Evolutionary conservation across 2,113 vertebrate species (phyloP).

Genomic region (Bagarius yarrelli): DNA sequence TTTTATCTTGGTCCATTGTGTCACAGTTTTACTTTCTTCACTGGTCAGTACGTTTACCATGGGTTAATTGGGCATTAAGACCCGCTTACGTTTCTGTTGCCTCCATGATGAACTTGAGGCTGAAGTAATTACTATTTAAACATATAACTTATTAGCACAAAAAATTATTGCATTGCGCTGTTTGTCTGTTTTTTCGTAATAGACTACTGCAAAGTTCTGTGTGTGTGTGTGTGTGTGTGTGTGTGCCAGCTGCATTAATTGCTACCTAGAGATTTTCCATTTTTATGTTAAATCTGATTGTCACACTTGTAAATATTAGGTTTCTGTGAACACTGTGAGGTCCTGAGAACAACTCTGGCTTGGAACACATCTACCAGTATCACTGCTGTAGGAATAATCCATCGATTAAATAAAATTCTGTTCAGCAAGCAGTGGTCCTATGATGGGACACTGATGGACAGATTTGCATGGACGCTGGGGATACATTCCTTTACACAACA

Average conservation of each 20-base stretch:
- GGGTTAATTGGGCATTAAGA: too few species aligned
- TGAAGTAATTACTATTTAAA: neutral
- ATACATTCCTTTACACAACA: neutral
- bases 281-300: constrained; percentile 20
- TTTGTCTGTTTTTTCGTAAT: neutral
- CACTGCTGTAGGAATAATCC: neutral
- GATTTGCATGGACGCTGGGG: neutral
- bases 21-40: too few species aligned
- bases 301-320: constrained; percentile 19
- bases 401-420: neutral
- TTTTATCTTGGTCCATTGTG: too few species aligned
- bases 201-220: neutral
- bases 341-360: constrained; percentile 8
- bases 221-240: neutral
- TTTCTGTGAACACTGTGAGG: constrained; percentile 19
- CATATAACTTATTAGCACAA: too few species aligned
- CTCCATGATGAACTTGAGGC: neutral
- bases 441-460: neutral
- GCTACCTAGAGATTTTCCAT: constrained; percentile 17
- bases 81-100: neutral
- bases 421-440: neutral
- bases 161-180: too few species aligned
- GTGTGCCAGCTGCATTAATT: constrained; percentile 13
- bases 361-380: constrained; percentile 1
- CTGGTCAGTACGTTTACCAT: too few species aligned